phyloP scores from a whole-genome alignment of 2,113 vertebrate species.

The Sturnira hondurensis region DNA sequence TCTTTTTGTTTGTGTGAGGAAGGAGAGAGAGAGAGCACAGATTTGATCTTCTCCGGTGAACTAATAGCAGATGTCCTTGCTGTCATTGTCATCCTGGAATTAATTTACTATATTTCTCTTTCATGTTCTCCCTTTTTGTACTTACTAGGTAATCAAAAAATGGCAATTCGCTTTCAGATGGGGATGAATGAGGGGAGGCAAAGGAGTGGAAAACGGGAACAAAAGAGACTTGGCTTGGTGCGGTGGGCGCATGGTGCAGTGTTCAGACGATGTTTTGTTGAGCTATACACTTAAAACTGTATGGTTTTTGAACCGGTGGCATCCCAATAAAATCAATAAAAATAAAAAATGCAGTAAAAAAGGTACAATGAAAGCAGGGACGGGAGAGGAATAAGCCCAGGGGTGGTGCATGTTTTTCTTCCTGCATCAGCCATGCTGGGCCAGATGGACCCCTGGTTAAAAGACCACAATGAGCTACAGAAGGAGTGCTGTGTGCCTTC shows the following conservation, averaged over 20 bases:
- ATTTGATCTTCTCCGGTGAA: not conserved
- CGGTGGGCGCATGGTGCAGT: not conserved
- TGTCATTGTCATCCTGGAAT: not conserved
- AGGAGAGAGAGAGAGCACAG: not conserved
- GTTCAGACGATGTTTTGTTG: not conserved
- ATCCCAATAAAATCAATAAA: not conserved
- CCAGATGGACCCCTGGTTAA: too few relatives aligned
- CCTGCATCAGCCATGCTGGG: too few relatives aligned
- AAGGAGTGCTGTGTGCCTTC: too few relatives aligned
- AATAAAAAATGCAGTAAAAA: not conserved
- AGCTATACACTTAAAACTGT: not conserved
- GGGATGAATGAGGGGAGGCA: too few relatives aligned
- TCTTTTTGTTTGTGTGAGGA: not conserved
- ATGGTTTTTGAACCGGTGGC: not conserved
- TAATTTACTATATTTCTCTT: not conserved
- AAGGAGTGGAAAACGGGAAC: too few relatives aligned
- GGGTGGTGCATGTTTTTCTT: too few relatives aligned
- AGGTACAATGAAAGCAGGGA: not conserved
- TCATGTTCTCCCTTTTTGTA: not conserved
- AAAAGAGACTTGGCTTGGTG: not conserved
- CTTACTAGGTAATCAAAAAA: not conserved
- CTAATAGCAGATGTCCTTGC: not conserved
- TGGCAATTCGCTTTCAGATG: not conserved
- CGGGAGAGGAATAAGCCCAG: not conserved
- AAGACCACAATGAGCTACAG: too few relatives aligned